Base-by-base conservation (phyloP, 2,888 invertebrate genomes). In the Drosophila incognita region DNA sequence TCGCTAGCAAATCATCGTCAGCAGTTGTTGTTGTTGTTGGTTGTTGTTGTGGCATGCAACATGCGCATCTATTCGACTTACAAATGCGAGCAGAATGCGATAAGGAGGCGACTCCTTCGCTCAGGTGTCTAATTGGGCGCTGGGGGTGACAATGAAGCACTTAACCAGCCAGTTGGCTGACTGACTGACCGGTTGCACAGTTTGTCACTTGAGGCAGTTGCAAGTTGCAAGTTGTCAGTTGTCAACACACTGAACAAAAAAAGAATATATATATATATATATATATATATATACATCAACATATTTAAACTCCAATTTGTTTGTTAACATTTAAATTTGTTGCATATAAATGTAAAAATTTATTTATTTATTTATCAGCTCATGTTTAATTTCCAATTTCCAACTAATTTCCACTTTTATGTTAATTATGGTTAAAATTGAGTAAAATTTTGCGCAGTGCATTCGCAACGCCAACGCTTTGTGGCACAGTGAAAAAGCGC, bases 111-210 rank as follows among this genome's bases (percentile, higher is more conserved):
- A 31, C 52, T 27, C 18, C 60, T 24, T 49, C 18, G 67, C 77
- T 82, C 88, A 87, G 88, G 85, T 87, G 90, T 86, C 85, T 89
- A 86, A 86, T 86, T 86, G 85, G 85, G 85, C 88, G 88, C 85
- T 87, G 85, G 90, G 89, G 85, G 85, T 89, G 85, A 86, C 85
- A 86, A 86, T 86, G 85, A 89, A 70, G 77, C 90, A 89, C 85
- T 85, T 87, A 89, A 51, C n/a, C 57, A 31, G 24, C 67, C 67
- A 36, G 24, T 13, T 58, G 58, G n/a, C 36, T 27, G 53, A 8
- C 46, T 46, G 46, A 24, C 46, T 46, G 46, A 46, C 61, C 21
- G 18, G 53, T 52, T 52, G 66, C 63, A 35, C 58, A 65, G 69
- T 27, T 49, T 49, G 49, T 49, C 49, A 24, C 46, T 24, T 46